Percentiles rank a stretch among this genome's conserved stretches.
Conservation (phyloP, 1,140 invertebrate genomes). For the Doryteuthis pealeii region DNA sequence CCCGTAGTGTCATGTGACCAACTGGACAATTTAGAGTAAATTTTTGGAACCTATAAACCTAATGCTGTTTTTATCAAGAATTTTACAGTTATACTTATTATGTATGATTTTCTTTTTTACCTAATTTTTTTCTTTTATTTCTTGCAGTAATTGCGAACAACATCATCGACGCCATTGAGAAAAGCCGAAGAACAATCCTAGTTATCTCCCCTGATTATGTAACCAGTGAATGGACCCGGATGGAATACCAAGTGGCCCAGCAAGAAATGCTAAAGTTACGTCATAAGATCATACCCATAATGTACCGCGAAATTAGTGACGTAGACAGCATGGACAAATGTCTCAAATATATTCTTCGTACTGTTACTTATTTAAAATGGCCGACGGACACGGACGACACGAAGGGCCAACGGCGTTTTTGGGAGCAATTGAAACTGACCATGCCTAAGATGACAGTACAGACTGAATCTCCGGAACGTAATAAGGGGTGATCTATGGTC, state of each 20-base stretch:
- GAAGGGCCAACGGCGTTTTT: too few species aligned
- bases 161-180: constrained; percentile 42
- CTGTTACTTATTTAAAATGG: constrained; percentile 44
- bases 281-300: constrained; percentile 47
- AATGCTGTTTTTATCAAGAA: too few species aligned
- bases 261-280: constrained; percentile 42
- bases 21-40: too few species aligned
- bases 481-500: too few species aligned
- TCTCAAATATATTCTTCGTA: constrained; percentile 37
- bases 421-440: constrained; percentile 38
- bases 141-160: constrained; percentile 43
- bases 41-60: too few species aligned
- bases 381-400: constrained; percentile 29
- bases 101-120: too few species aligned
- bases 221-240: constrained; percentile 41
- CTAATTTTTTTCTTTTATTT: too few species aligned
- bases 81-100: too few species aligned
- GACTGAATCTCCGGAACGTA: background rate
- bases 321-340: constrained; percentile 35
- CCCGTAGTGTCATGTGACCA: too few species aligned
- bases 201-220: constrained; percentile 38
- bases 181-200: constrained; percentile 44
- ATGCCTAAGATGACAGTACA: constrained; percentile 38
- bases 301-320: constrained; percentile 41
- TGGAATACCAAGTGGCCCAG: constrained; percentile 49